Conservation (phyloP, 2,797 vertebrate species). For the Smutsia temminckii region DNA sequence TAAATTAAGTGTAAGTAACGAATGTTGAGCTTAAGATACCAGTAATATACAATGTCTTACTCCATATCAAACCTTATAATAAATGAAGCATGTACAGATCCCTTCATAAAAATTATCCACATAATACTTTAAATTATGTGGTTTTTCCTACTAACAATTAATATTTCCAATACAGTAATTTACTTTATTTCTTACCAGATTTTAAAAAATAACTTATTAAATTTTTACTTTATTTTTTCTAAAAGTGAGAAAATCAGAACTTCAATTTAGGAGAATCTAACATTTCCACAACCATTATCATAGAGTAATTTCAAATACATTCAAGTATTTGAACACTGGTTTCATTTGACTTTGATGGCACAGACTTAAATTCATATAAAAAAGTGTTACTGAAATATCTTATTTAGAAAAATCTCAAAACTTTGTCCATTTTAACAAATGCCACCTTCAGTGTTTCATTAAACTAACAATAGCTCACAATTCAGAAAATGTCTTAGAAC, state of each 20-base stretch:
- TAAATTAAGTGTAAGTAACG: not conserved
- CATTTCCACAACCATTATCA: not conserved
- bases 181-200: not conserved
- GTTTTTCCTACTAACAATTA: not conserved
- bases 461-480: not conserved
- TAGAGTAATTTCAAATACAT: not conserved
- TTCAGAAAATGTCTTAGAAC: not conserved
- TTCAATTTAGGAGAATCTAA: not conserved
- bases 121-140: not conserved
- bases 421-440: not conserved
- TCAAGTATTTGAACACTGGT: not conserved
- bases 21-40: not conserved
- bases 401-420: not conserved
- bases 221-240: not conserved
- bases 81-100: not conserved
- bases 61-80: not conserved
- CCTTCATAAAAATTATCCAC: not conserved
- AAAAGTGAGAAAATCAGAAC: not conserved
- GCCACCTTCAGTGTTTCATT: not conserved
- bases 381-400: not conserved
- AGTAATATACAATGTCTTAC: not conserved
- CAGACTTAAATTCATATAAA: not conserved
- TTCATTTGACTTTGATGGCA: not conserved
- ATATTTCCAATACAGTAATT: not conserved
- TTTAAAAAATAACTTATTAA: no score